A percentile compares a stretch with the other conserved stretches of the same genome.
These are phyloP conservation scores for Strigamia maritima DNA, from an alignment of 2,888 invertebrate genomes.

Conservation along the genomic window DNA sequence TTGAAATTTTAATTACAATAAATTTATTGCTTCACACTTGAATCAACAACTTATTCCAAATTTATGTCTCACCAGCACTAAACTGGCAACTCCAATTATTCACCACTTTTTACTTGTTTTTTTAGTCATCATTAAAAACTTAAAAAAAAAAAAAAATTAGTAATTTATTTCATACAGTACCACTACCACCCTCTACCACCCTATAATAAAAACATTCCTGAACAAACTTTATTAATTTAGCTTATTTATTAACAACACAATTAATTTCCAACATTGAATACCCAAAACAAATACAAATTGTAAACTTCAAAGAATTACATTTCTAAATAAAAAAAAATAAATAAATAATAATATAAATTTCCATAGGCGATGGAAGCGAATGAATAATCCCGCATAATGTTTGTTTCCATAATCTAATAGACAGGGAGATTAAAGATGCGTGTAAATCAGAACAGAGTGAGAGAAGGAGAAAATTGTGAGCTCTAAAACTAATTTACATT, in stretches of 20 bases:
- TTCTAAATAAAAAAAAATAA: too few relatives aligned
- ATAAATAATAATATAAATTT: too few relatives aligned
- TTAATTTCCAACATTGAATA: not conserved
- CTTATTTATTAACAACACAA: not conserved
- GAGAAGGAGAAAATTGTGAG: slow-evolving; percentile 15
- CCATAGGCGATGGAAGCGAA: too few relatives aligned
- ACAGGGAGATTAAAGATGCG: slow-evolving; percentile 20
- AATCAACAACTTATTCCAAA: slow-evolving; percentile 11
- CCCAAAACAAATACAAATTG: too few relatives aligned
- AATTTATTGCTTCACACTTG: slow-evolving; percentile 27
- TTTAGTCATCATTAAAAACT: not conserved
- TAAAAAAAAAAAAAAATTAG: not conserved
- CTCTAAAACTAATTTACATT: slow-evolving; percentile 29
- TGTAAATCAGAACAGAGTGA: not conserved
- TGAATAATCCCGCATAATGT: slow-evolving; percentile 5
- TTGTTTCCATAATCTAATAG: slow-evolving; percentile 22
- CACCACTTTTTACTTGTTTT: not conserved
- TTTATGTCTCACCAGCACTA: slow-evolving; percentile 13
- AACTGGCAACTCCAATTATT: slow-evolving; percentile 24
- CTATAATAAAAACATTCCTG: not conserved
- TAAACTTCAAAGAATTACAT: not conserved
- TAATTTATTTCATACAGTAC: not conserved
- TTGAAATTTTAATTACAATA: slow-evolving; percentile 9
- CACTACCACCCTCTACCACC: too few relatives aligned
- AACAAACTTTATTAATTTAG: too few relatives aligned